Percentiles rank a stretch among this genome's conserved stretches.
phyloP scores from a whole-genome alignment of 2,797 vertebrate genomes.

The Brachyalestes nurse region DNA sequence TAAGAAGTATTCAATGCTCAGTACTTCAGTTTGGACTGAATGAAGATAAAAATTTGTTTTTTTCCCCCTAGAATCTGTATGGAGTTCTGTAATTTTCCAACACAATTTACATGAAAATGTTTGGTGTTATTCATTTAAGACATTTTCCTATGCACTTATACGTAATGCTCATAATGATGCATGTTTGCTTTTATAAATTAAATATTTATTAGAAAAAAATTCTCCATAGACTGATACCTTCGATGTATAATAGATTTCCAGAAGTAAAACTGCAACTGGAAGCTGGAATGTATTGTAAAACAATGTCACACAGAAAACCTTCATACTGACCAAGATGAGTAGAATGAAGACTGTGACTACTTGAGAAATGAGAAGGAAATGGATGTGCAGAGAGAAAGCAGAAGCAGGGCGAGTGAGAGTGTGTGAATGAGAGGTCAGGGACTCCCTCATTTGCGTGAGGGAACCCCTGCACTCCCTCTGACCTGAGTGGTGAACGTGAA shows the following conservation, averaged over 20 bases:
- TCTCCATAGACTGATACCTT: no score
- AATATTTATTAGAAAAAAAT: no score
- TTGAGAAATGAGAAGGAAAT: not conserved
- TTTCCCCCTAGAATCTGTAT: not conserved
- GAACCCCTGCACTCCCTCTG: constrained; percentile 1
- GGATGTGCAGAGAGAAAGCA: not conserved
- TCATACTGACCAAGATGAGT: constrained; percentile 8
- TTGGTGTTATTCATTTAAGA: no score
- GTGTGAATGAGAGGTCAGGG: not conserved
- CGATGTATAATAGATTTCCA: no score
- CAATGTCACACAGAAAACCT: no score
- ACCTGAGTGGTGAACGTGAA: not conserved
- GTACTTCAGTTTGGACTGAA: not conserved
- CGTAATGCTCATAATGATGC: no score
- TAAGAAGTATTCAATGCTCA: not conserved
- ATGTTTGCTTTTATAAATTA: no score
- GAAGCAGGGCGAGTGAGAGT: constrained; percentile 11
- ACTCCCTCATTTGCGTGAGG: constrained; percentile 1
- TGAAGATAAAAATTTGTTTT: not conserved
- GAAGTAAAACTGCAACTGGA: no score
- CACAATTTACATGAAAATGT: not conserved
- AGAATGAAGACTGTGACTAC: not conserved
- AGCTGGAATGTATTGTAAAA: no score
- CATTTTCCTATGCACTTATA: no score
- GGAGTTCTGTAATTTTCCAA: not conserved